These are phyloP conservation scores for Pyrrhosoma nymphula DNA, from an alignment of 2,888 invertebrate genomes.

Conservation along the genomic window DNA sequence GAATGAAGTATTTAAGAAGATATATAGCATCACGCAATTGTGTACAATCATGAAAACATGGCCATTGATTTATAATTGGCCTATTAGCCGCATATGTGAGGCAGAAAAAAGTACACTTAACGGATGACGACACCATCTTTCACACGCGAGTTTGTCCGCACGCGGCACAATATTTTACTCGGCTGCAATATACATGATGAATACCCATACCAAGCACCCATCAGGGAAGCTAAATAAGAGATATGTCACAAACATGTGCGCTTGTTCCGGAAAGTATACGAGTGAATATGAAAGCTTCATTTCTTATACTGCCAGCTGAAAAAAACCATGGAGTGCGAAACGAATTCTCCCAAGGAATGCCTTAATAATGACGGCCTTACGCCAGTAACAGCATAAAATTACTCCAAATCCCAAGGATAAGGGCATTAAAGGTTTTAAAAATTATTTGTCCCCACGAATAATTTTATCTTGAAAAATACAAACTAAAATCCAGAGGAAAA, in stretches of 20 bases:
- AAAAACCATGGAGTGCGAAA: not conserved
- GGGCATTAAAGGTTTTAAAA: not conserved
- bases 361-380: not conserved
- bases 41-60: not conserved
- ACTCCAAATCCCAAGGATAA: not conserved
- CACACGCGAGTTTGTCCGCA: not conserved
- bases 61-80: conserved; percentile 3
- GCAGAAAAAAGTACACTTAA: not conserved
- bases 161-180: too few relatives aligned
- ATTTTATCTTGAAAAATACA: not conserved
- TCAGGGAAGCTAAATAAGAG: not conserved
- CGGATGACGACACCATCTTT: not conserved
- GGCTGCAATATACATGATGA: too few relatives aligned
- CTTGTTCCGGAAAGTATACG: not conserved
- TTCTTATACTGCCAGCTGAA: not conserved
- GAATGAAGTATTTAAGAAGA: not conserved
- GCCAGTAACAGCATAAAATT: not conserved
- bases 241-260: not conserved
- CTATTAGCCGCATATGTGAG: not conserved
- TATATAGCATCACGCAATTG: not conserved
- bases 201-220: too few relatives aligned
- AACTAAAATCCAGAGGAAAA: not conserved
- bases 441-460: not conserved
- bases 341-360: not conserved
- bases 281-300: not conserved